Conservation (phyloP, 2,888 invertebrate species). For the Mactromeris polynyma region DNA sequence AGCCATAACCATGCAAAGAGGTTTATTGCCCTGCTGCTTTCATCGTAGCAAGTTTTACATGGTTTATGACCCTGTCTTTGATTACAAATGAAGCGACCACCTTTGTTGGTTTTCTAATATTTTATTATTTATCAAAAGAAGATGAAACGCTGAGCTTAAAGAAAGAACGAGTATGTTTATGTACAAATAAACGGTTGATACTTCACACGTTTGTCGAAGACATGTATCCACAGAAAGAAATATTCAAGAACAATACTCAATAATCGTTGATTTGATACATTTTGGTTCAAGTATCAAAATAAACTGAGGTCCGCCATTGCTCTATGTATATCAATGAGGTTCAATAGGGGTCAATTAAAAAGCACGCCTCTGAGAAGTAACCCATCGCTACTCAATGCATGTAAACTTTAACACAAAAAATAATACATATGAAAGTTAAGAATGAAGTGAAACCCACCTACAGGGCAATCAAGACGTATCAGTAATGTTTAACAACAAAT, state of each 20-base stretch:
- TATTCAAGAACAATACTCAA: background rate
- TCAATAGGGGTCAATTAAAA: conserved; percentile 14
- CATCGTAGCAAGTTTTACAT: conserved; percentile 46
- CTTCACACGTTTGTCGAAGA: background rate
- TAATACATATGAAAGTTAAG: background rate
- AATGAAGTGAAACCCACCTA: background rate
- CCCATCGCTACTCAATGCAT: background rate
- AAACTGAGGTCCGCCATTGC: conserved; percentile 46
- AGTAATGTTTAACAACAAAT: background rate
- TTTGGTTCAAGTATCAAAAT: conserved; percentile 34
- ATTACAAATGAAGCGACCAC: conserved; percentile 45
- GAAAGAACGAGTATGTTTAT: background rate
- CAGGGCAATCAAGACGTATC: background rate
- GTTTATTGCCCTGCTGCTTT: conserved; percentile 49
- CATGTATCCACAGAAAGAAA: background rate
- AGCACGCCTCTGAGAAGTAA: background rate
- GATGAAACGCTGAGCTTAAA: conserved; percentile 12
- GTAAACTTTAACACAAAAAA: background rate
- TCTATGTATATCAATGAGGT: conserved; percentile 36
- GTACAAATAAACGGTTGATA: background rate
- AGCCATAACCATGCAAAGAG: conserved; percentile 50
- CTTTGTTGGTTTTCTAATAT: conserved; percentile 34
- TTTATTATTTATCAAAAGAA: conserved; percentile 30
- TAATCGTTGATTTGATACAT: conserved; percentile 32
- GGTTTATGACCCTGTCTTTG: conserved; percentile 60